A percentile compares a stretch with the other conserved stretches of the same genome.
Evolutionary conservation across 2,888 invertebrate genomes (phyloP).

Genomic region (Thereva unica): DNA sequence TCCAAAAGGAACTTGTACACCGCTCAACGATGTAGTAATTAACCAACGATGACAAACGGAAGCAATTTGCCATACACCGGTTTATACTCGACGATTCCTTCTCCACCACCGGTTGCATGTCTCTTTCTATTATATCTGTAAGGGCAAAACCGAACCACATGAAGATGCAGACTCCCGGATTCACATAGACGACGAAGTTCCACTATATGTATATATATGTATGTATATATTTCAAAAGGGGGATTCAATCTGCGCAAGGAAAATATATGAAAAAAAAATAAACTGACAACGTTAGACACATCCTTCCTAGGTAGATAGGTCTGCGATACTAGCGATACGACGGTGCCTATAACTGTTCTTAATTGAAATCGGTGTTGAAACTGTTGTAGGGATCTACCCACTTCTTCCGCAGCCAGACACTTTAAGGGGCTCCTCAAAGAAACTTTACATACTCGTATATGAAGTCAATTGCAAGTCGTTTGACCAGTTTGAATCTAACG

Average conservation of each 20-base stretch:
- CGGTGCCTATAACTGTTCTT: constrained; percentile 32
- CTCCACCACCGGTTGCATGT: constrained; percentile 7
- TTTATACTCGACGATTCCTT: constrained; percentile 36
- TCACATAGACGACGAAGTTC: too few relatives aligned
- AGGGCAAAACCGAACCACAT: too few relatives aligned
- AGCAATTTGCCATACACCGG: constrained; percentile 45
- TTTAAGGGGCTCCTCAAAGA: not conserved
- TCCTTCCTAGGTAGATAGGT: too few relatives aligned
- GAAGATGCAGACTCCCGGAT: too few relatives aligned
- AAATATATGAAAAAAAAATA: constrained; percentile 14
- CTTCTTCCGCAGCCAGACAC: constrained; percentile 18
- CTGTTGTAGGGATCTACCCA: constrained; percentile 24
- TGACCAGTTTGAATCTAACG: constrained; percentile 33
- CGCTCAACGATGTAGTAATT: constrained; percentile 39
- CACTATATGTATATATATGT: too few relatives aligned
- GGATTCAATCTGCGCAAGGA: not conserved
- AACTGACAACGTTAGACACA: constrained; percentile 20
- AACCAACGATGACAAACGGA: constrained; percentile 45
- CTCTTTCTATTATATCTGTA: not conserved
- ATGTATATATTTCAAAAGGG: too few relatives aligned
- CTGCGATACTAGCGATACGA: too few relatives aligned
- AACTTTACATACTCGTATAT: constrained; percentile 7
- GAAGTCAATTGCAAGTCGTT: constrained; percentile 16
- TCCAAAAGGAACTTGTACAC: constrained; percentile 12
- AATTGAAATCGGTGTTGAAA: constrained; percentile 38